Conservation (phyloP, 2,113 vertebrate genomes). For the Atrichornis clamosus region DNA sequence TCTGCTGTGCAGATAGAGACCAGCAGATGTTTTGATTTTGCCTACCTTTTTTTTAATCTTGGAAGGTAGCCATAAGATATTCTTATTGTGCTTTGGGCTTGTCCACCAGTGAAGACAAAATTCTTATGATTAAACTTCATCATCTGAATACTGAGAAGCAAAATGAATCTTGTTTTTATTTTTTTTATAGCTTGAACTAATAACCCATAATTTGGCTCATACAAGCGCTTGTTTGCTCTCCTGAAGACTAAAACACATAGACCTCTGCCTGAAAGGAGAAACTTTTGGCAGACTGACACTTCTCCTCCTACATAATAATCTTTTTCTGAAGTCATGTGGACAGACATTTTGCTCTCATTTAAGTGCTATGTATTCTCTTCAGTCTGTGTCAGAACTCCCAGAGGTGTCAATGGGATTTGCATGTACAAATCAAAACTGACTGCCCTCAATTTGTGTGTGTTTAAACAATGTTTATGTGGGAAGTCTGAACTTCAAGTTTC, state of each 20-base stretch:
- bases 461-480: background rate
- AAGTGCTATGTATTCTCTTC: background rate
- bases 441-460: background rate
- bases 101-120: conserved; percentile 20
- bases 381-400: conserved; percentile 43
- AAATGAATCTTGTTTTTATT: conserved; percentile 7
- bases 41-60: background rate
- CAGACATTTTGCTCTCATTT: conserved; percentile 44
- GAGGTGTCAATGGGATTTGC: conserved; percentile 28
- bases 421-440: conserved; percentile 22
- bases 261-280: conserved; percentile 42
- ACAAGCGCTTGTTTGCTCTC: conserved; percentile 25
- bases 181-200: conserved; percentile 44
- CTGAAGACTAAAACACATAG: conserved; percentile 1
- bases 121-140: conserved; percentile 1
- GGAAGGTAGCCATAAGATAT: background rate
- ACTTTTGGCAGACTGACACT: conserved; percentile 31
- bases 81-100: background rate
- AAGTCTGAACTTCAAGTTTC: background rate
- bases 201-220: conserved; percentile 16
- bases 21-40: conserved; percentile 53
- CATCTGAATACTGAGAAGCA: background rate
- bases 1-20: conserved; percentile 17
- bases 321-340: conserved; percentile 12
- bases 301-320: conserved; percentile 25